phyloP scores from a whole-genome alignment of 1,140 invertebrate genomes.

The Nomia melanderi region DNA sequence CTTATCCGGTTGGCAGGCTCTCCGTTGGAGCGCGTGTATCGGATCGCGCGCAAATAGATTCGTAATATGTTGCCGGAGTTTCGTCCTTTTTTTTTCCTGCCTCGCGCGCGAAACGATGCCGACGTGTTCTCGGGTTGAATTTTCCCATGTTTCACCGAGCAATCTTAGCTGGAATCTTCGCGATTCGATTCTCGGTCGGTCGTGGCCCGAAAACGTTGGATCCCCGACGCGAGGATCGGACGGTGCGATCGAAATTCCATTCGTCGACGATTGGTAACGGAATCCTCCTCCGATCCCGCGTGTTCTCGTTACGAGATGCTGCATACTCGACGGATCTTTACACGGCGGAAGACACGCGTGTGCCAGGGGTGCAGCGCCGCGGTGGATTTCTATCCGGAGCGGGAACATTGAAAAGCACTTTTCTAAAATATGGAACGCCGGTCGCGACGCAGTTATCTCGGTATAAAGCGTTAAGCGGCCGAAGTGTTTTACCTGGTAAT shows the following conservation, averaged over 20 bases:
- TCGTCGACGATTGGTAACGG: not conserved
- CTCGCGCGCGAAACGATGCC: too few relatives aligned
- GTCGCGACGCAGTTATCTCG: slow-evolving; percentile 26
- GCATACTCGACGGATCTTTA: slow-evolving; percentile 14
- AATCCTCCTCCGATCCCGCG: not conserved
- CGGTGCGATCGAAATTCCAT: not conserved
- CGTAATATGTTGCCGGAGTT: not conserved
- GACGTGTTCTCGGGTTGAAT: too few relatives aligned
- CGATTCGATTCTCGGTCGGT: not conserved
- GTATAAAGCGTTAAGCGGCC: slow-evolving; percentile 24
- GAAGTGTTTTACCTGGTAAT: slow-evolving; percentile 33
- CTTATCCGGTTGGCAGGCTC: slow-evolving; percentile 27
- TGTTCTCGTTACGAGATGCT: not conserved
- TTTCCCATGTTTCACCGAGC: not conserved
- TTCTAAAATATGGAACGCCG: slow-evolving; percentile 33
- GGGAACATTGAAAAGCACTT: slow-evolving; percentile 54
- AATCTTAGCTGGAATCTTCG: too few relatives aligned
- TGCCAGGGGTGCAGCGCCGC: not conserved
- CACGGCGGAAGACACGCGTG: slow-evolving; percentile 1
- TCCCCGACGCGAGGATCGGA: not conserved
- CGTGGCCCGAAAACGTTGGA: not conserved
- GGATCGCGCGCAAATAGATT: not conserved
- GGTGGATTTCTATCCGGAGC: slow-evolving; percentile 22
- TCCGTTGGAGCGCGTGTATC: slow-evolving; percentile 2
- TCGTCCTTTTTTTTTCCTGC: not conserved